Percentiles rank a stretch among this genome's conserved stretches.
phyloP scores from a whole-genome alignment of 2,113 vertebrate genomes.

The Galemys pyrenaicus region DNA sequence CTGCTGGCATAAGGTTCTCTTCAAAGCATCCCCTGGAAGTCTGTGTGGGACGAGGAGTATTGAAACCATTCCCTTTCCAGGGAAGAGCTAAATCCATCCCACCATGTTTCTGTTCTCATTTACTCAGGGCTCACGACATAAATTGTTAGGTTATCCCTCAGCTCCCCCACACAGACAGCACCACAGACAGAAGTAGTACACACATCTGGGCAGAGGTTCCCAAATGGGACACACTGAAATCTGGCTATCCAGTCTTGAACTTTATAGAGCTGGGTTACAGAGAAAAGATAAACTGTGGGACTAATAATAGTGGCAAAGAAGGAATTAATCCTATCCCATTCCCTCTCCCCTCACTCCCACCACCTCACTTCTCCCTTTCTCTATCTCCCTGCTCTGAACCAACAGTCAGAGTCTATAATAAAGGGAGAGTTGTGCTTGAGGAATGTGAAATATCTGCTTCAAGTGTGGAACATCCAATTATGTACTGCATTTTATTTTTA shows the following conservation, averaged over 20 bases:
- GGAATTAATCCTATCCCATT: neutral
- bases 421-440: neutral
- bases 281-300: conserved; percentile 2
- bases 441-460: neutral
- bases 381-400: neutral
- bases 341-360: neutral
- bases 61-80: conserved; percentile 83
- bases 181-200: neutral
- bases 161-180: neutral
- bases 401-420: neutral
- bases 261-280: conserved; percentile 22
- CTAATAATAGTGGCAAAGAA: neutral
- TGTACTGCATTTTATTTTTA: neutral
- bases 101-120: conserved; percentile 75
- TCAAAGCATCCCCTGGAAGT: conserved; percentile 92
- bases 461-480: neutral
- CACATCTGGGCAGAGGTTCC: neutral
- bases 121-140: conserved; percentile 63
- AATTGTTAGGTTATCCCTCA: conserved; percentile 35
- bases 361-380: neutral
- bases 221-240: neutral
- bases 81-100: conserved; percentile 71
- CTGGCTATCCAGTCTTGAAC: neutral
- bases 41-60: conserved; percentile 91
- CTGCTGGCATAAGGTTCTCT: conserved; percentile 83